These are phyloP conservation scores for Xanthorhoe spadicearia DNA, from an alignment of 2,888 invertebrate species.

Conservation along the genomic window DNA sequence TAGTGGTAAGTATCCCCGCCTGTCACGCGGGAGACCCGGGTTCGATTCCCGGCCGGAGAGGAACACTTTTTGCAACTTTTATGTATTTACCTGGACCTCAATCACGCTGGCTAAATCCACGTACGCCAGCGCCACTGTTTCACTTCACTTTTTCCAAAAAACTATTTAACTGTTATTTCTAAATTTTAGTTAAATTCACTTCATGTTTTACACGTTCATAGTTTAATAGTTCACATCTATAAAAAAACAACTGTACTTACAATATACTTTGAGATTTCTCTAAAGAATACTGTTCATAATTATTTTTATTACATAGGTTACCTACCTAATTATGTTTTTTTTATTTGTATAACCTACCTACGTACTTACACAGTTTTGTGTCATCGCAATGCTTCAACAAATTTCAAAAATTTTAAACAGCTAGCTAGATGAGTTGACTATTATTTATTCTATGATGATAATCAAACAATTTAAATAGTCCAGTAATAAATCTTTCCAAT, in stretches of 20 bases:
- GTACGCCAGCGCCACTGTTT: constrained; percentile 89
- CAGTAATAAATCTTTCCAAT: constrained; percentile 32
- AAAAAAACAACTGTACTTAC: too few species aligned
- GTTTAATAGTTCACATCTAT: too few species aligned
- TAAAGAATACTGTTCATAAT: too few species aligned
- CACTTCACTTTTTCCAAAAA: constrained; percentile 56
- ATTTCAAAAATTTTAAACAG: too few species aligned
- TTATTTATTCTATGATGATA: neutral
- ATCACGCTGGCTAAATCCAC: constrained; percentile 91
- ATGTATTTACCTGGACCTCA: constrained; percentile 88
- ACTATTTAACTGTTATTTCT: constrained; percentile 27
- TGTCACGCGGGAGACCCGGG: constrained; percentile 86
- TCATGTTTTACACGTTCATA: neutral
- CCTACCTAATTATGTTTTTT: too few species aligned
- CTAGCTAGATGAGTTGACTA: neutral
- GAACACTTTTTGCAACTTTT: constrained; percentile 45
- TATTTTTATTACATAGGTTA: too few species aligned
- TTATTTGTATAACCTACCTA: too few species aligned
- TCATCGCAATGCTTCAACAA: too few species aligned
- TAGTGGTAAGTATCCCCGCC: constrained; percentile 86
- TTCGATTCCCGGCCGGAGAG: constrained; percentile 85
- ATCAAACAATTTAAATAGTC: constrained; percentile 17
- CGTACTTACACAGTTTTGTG: too few species aligned
- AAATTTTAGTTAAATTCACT: constrained; percentile 16
- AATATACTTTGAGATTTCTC: too few species aligned